A percentile compares a stretch with the other conserved stretches of the same genome.
Conservation (phyloP, 2,888 invertebrate genomes). For the Aphelenchoides bicaudatus region DNA sequence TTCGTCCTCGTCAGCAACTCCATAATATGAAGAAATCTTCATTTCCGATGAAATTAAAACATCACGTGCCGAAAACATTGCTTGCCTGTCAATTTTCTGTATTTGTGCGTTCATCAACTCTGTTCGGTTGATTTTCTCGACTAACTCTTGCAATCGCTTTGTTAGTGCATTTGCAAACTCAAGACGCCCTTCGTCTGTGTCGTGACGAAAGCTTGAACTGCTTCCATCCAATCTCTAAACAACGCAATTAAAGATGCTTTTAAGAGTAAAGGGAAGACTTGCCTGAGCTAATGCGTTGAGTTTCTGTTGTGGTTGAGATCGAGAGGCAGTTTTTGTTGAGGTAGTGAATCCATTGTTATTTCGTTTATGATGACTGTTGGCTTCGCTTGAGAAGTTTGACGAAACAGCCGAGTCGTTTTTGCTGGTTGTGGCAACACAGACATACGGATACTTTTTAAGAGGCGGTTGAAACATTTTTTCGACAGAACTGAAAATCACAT, state of each 20-base stretch:
- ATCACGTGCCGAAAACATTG: slow-evolving; percentile 40
- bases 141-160: slow-evolving; percentile 35
- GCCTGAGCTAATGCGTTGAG: background rate
- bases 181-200: slow-evolving; percentile 39
- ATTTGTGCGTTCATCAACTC: slow-evolving; percentile 45
- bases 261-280: background rate
- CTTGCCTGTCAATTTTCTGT: slow-evolving; percentile 30
- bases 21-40: slow-evolving; percentile 22
- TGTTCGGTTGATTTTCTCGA: slow-evolving; percentile 33
- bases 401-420: slow-evolving; percentile 54
- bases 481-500: slow-evolving; percentile 36
- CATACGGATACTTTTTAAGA: slow-evolving; percentile 44
- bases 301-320: slow-evolving; percentile 1
- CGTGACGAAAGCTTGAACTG: slow-evolving; percentile 29
- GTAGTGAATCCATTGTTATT: background rate
- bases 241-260: background rate
- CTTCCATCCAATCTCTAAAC: background rate
- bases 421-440: slow-evolving; percentile 50
- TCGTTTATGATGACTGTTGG: slow-evolving; percentile 2
- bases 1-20: slow-evolving; percentile 46
- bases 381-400: slow-evolving; percentile 50
- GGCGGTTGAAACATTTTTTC: slow-evolving; percentile 45
- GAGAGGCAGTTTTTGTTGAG: background rate
- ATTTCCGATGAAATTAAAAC: slow-evolving; percentile 35
- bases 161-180: slow-evolving; percentile 33